Evolutionary conservation across 2,113 vertebrate genomes (phyloP), one percentile per base, ranked within the genome.

Genomic region (Saccopteryx leptura): DNA sequence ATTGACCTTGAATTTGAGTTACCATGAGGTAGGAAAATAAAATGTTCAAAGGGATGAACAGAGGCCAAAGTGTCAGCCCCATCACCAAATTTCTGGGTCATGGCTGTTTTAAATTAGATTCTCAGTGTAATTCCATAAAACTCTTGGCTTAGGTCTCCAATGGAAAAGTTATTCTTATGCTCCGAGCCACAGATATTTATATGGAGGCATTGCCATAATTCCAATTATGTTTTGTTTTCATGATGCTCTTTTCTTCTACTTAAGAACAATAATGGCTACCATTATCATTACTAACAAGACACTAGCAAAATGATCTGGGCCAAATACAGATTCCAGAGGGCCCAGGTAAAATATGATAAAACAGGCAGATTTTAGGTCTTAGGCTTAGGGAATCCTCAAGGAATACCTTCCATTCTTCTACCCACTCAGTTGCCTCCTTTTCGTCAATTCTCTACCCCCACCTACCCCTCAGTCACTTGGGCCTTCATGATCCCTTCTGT

Each of bases 101-200:
- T 15, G 61, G 66, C 94, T 97, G 93, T 96, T 97, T 96, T 74
- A 81, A 94, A 97, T 97, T 95, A 95, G 75, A 92, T 52, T 68
- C 68, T 81, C 93, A 66, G 0, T 58, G 76, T 76, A 31, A 86
- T 86, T 83, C 76, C 84, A 63, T 19, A 1, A 48, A 78, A 39
- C 50, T 80, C 83, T 88, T 88, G 94, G 95, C 79, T 89, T 60
- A 1, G 0, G 31, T 92, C 90, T 68, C 46, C 24, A 75, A 33
- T 84, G 81, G 14, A 95, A 96, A 88, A 96, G 94, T 65, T 52
- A 88, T 97, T 97, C 93, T 96, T 80, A 58, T 93, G 14, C 90
- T 96, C 14, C 33, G 33, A 28, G 79, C 90, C 95, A 48, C 94
- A 90, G 1, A 68, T 28, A 60, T 82, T 97, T 63, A 58, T 71